A percentile compares a stretch with the other conserved stretches of the same genome.
These are phyloP conservation scores for Epinotia bilunana DNA, from an alignment of 2,888 invertebrate species.

Conservation along the genomic window DNA sequence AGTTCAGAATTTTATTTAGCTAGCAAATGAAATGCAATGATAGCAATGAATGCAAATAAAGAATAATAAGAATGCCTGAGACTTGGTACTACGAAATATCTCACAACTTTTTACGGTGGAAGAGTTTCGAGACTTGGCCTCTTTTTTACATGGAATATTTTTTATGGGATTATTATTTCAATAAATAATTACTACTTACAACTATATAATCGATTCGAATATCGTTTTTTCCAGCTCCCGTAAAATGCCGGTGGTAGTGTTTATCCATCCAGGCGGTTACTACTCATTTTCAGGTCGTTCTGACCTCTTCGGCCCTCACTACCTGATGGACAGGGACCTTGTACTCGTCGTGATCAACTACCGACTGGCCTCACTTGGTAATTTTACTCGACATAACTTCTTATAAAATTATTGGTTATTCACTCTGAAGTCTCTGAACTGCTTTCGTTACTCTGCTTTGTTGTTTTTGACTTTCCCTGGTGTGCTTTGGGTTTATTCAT, in stretches of 20 bases:
- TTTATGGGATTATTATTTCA: too few species aligned
- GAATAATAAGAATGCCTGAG: too few species aligned
- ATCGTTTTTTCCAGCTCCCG: slow-evolving; percentile 50
- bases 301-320: slow-evolving; percentile 82
- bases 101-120: too few species aligned
- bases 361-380: slow-evolving; percentile 82
- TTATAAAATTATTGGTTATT: neutral
- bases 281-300: slow-evolving; percentile 86
- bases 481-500: neutral
- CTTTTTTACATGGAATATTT: too few species aligned
- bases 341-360: slow-evolving; percentile 88
- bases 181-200: neutral
- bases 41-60: too few species aligned
- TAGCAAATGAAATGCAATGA: too few species aligned
- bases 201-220: neutral
- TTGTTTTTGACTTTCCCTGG: neutral
- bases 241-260: slow-evolving; percentile 85
- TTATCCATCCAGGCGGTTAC: slow-evolving; percentile 88
- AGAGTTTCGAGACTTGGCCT: too few species aligned
- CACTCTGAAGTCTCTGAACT: too few species aligned
- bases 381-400: neutral
- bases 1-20: too few species aligned
- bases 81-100: too few species aligned
- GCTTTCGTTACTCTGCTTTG: neutral
- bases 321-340: slow-evolving; percentile 86